phyloP scores from a whole-genome alignment of 2,113 vertebrate species.

The Gracilinanus agilis region DNA sequence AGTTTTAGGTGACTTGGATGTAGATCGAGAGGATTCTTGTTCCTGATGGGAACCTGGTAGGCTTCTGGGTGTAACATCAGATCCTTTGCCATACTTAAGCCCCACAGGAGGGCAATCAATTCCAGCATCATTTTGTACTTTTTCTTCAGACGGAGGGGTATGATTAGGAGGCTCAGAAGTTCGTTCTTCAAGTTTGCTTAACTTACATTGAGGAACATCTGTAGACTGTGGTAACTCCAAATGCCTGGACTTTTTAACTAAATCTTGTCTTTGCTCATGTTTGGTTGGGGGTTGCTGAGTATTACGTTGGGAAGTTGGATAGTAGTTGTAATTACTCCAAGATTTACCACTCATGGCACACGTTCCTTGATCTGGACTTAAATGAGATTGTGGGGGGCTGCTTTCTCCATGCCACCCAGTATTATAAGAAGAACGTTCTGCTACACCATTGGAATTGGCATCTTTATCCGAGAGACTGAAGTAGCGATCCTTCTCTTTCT shows the following conservation, averaged over 20 bases:
- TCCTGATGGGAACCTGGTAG: slow-evolving; percentile 77
- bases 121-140: slow-evolving; percentile 68
- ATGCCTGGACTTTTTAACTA: slow-evolving; percentile 76
- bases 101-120: slow-evolving; percentile 49
- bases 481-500: slow-evolving; percentile 91
- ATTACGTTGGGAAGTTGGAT: slow-evolving; percentile 69
- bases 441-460: slow-evolving; percentile 80
- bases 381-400: slow-evolving; percentile 78
- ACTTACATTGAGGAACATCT: slow-evolving; percentile 66
- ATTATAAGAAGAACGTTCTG: slow-evolving; percentile 74
- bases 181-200: slow-evolving; percentile 79
- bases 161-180: slow-evolving; percentile 64
- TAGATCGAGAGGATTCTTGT: slow-evolving; percentile 60
- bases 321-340: slow-evolving; percentile 84
- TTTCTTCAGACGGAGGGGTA: slow-evolving; percentile 63
- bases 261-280: slow-evolving; percentile 78
- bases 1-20: slow-evolving; percentile 81
- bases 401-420: slow-evolving; percentile 83
- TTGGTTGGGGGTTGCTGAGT: slow-evolving; percentile 73
- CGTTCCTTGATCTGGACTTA: slow-evolving; percentile 74
- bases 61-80: slow-evolving; percentile 70
- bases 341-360: slow-evolving; percentile 72
- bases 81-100: slow-evolving; percentile 40
- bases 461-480: slow-evolving; percentile 90
- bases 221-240: slow-evolving; percentile 80